These are phyloP conservation scores for Alfaro cultratus DNA, from an alignment of 2,797 vertebrate species.

Conservation along the genomic window DNA sequence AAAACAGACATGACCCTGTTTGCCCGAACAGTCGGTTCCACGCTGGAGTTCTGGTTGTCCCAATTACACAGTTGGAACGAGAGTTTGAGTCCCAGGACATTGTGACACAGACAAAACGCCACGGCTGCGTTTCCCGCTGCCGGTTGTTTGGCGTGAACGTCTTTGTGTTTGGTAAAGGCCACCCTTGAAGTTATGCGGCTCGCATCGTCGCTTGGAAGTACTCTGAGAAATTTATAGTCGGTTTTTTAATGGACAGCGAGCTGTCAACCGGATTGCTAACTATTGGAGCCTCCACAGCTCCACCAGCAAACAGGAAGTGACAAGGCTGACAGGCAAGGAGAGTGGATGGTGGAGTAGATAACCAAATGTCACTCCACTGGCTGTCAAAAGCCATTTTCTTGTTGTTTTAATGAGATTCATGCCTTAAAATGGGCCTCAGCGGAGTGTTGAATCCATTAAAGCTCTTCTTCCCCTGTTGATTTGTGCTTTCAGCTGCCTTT, in stretches of 20 bases:
- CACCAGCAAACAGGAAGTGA: slow-evolving; percentile 78
- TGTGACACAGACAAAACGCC: slow-evolving; percentile 53
- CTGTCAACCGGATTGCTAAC: slow-evolving; percentile 73
- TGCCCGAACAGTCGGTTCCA: slow-evolving; percentile 63
- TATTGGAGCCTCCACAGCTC: slow-evolving; percentile 58
- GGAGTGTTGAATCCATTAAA: slow-evolving; percentile 59
- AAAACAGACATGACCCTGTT: slow-evolving; percentile 68
- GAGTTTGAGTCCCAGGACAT: slow-evolving; percentile 53
- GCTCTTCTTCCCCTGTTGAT: slow-evolving; percentile 50
- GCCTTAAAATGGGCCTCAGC: slow-evolving; percentile 62
- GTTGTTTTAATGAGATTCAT: slow-evolving; percentile 76
- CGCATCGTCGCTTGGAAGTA: slow-evolving; percentile 47
- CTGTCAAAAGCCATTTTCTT: slow-evolving; percentile 74
- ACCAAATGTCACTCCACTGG: slow-evolving; percentile 72
- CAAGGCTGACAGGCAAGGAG: slow-evolving; percentile 73
- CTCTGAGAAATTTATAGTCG: slow-evolving; percentile 66
- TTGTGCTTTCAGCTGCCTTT: slow-evolving; percentile 61
- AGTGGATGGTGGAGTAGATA: slow-evolving; percentile 68
- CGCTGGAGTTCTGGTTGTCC: slow-evolving; percentile 57
- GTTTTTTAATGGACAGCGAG: slow-evolving; percentile 77
- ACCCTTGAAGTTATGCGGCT: slow-evolving; percentile 40
- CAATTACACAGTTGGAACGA: slow-evolving; percentile 59
- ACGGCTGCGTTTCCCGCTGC: slow-evolving; percentile 60
- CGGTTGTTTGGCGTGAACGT: slow-evolving; percentile 43
- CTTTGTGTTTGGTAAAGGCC: slow-evolving; percentile 40